These are phyloP conservation scores for Falco peregrinus DNA, from an alignment of 2,797 vertebrate species.

Conservation along the genomic window DNA sequence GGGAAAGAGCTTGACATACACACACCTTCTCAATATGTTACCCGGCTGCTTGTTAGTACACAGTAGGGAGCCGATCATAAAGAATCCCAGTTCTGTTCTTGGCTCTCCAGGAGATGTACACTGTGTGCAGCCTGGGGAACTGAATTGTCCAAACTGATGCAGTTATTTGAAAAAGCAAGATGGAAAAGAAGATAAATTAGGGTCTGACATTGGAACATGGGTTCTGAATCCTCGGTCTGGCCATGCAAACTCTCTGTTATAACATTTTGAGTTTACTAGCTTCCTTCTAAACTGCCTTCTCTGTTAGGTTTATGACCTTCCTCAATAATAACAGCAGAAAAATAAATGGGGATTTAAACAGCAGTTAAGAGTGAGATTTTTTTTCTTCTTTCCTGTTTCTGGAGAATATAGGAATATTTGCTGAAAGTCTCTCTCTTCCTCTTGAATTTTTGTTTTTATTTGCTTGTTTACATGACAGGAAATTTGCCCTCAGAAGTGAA, in stretches of 20 bases:
- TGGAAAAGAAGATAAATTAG: neutral
- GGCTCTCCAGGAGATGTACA: neutral
- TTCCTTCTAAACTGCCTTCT: neutral
- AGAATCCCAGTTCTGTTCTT: neutral
- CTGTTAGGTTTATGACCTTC: neutral
- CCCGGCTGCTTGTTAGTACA: conserved; percentile 3
- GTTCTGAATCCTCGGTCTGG: neutral
- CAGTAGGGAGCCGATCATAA: neutral
- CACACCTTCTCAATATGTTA: conserved; percentile 37
- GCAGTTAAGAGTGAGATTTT: neutral
- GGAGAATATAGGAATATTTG: neutral
- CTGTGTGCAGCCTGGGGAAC: neutral
- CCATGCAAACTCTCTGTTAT: neutral
- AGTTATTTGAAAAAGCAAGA: neutral
- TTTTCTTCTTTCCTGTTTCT: neutral
- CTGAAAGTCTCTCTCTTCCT: neutral
- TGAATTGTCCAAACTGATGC: neutral
- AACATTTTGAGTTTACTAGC: neutral
- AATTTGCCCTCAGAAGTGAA: neutral
- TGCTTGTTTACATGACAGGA: neutral
- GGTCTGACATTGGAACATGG: neutral
- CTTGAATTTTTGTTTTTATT: neutral
- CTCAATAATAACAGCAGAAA: neutral
- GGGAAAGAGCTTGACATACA: neutral
- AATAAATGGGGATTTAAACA: neutral